Evolutionary conservation across 2,113 vertebrate species (phyloP).

Genomic region (Mungos mungo): DNA sequence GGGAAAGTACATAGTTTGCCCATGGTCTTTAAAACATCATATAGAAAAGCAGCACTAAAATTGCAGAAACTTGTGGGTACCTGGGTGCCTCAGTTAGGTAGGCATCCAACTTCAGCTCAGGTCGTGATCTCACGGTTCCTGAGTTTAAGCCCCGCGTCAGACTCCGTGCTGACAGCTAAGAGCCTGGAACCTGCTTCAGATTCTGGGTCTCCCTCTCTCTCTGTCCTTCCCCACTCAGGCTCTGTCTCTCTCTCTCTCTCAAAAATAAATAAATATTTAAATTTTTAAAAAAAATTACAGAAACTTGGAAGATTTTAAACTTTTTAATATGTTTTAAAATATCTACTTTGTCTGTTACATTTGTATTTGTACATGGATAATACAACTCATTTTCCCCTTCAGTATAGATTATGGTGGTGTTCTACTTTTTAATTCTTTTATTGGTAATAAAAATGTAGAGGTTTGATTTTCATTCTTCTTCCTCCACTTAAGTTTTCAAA

Average conservation of each 20-base stretch:
- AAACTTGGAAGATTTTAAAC: neutral
- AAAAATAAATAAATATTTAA: too few relatives aligned
- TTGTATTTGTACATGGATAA: neutral
- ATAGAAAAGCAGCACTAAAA: neutral
- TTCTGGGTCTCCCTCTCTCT: too few relatives aligned
- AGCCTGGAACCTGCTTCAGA: too few relatives aligned
- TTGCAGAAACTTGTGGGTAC: neutral
- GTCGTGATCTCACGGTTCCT: too few relatives aligned
- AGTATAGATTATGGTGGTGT: neutral
- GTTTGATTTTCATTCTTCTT: constrained; percentile 7
- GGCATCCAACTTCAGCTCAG: too few relatives aligned
- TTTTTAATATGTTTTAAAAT: constrained; percentile 4
- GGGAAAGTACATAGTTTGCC: neutral
- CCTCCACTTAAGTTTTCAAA: neutral
- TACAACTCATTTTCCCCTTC: neutral
- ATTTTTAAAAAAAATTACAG: neutral
- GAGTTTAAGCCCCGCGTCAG: too few relatives aligned
- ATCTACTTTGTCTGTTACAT: neutral
- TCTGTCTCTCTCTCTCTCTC: too few relatives aligned
- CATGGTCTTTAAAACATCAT: neutral
- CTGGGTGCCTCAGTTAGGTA: too few relatives aligned
- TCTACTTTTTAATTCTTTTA: neutral
- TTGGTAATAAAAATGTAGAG: constrained; percentile 13
- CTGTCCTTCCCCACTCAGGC: too few relatives aligned
- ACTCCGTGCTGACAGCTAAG: too few relatives aligned